These are phyloP conservation scores for Galerucella calmariensis DNA, from an alignment of 2,888 invertebrate species.

Conservation along the genomic window DNA sequence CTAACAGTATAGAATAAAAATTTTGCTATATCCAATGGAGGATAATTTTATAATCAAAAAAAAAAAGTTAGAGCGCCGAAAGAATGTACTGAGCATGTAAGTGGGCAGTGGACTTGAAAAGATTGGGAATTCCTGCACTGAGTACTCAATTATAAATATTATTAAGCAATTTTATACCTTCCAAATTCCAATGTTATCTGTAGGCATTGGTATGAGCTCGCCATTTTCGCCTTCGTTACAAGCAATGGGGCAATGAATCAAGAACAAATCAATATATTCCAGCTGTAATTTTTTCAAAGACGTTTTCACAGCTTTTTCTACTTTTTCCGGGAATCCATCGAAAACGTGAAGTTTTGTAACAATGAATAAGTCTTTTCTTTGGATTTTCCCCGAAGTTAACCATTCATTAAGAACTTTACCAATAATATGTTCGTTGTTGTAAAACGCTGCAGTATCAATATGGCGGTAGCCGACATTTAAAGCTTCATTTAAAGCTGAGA, in stretches of 20 bases:
- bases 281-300: conserved; percentile 51
- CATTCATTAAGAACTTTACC: conserved; percentile 77
- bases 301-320: conserved; percentile 49
- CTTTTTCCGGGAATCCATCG: conserved; percentile 68
- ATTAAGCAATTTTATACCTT: conserved; percentile 56
- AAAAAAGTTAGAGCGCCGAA: no score
- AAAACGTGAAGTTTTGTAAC: conserved; percentile 80
- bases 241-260: conserved; percentile 52
- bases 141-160: not conserved
- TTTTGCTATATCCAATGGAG: no score
- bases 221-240: conserved; percentile 55
- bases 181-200: conserved; percentile 73
- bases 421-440: conserved; percentile 78
- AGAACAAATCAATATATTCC: conserved; percentile 53
- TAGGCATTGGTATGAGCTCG: conserved; percentile 72
- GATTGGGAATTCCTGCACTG: not conserved
- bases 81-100: no score
- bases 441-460: conserved; percentile 81
- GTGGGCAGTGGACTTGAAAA: not conserved
- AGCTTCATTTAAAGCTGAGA: conserved; percentile 74
- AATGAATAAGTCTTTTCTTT: conserved; percentile 82
- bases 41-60: no score
- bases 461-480: conserved; percentile 81
- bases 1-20: no score
- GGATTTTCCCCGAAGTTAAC: conserved; percentile 73